These are phyloP conservation scores for Achlya flavicornis DNA, from an alignment of 2,888 invertebrate species.

Conservation along the genomic window DNA sequence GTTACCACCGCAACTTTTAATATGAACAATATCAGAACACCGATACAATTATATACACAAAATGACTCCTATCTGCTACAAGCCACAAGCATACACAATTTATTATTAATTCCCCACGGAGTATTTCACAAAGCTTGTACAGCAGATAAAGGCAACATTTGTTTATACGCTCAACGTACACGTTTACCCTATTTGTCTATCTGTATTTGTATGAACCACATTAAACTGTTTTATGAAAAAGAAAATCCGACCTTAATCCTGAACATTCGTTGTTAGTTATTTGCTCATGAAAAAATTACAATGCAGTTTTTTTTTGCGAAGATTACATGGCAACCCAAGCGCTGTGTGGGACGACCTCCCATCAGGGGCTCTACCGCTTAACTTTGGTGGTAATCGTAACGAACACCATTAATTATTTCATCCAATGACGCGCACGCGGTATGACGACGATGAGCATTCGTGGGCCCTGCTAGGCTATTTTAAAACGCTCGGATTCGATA, in stretches of 20 bases:
- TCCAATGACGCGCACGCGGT: no score
- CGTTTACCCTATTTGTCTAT: constrained; percentile 6
- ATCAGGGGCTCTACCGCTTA: no score
- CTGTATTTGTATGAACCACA: neutral
- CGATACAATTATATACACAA: neutral
- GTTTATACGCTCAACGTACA: neutral
- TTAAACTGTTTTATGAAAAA: neutral
- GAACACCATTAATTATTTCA: no score
- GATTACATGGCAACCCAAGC: neutral
- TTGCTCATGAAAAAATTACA: neutral
- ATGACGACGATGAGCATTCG: no score
- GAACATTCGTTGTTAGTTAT: neutral
- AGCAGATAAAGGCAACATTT: constrained; percentile 5
- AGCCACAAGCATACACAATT: neutral
- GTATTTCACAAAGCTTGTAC: constrained; percentile 7
- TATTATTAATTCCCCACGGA: constrained; percentile 4
- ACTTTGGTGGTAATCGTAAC: no score
- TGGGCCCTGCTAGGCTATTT: no score
- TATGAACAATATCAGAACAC: neutral
- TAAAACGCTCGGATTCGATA: no score
- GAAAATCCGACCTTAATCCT: neutral
- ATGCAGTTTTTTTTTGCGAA: neutral
- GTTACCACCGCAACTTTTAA: neutral
- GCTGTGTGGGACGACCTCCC: no score
- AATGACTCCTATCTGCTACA: neutral